Base-by-base conservation (phyloP, 2,888 invertebrate genomes). In the Fragum sueziense region DNA sequence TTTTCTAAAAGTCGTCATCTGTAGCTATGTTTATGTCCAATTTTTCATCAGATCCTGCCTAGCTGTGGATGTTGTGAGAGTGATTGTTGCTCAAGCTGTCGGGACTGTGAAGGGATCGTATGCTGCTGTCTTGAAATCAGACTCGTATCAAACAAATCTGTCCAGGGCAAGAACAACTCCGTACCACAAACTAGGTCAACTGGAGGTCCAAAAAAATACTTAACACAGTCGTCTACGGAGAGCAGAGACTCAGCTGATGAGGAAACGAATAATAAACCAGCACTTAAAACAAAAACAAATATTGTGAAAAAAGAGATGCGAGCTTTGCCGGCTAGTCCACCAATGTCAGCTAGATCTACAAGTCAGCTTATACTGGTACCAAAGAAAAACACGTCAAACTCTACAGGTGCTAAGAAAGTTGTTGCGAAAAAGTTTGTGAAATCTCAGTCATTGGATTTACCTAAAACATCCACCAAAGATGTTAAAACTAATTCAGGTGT, bases 111-210 rank as follows among this genome's bases (percentile, higher is more conserved):
- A 7, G 67, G 69, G 9, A 27, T 84, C 31, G 69, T 73, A 17
- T 84, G 83, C 68, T 84, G 83, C 54, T 84, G 83, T 65, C 61
- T 84, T 17, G 83, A 84, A 65, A 80, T 84, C 20, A 69, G 83
- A 54, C 76, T 84, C n/a, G 79, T 79, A 7, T 74, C 82, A 27
- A 79, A 71, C 17, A 59, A 27, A 52, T 54, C 34, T 11, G 9
- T 51, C 17, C 31, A 62, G 11, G 37, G 54, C n/a, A 61, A n/a
- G 14, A 22, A 29, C 2, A 33, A 37, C 34, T 33, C 34, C 34
- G 25, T 20, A 27, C 22, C 2, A 1, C 33, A 57, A 41, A 37
- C 31, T 62, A 62, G 52, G 22, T 41, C 59, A 57, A 7, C 9
- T 33, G 7, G 17, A 59, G 11, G 1, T 31, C 2, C 52, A 17